Conservation (phyloP, 2,888 invertebrate genomes). For the Cephus nigrinus region DNA sequence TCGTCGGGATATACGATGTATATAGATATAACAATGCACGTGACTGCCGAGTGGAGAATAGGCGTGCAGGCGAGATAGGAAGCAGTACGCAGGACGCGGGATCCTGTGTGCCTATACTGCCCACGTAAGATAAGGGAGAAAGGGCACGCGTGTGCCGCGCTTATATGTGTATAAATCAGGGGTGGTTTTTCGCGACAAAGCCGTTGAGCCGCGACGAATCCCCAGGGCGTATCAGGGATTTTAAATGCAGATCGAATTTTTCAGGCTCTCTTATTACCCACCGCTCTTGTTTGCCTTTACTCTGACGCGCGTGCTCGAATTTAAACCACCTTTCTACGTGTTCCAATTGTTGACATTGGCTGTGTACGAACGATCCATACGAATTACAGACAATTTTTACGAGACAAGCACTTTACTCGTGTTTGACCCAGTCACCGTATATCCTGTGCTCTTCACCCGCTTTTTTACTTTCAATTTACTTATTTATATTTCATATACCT, state of each 20-base stretch:
- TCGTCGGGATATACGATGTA: background rate
- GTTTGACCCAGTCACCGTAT: background rate
- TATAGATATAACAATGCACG: background rate
- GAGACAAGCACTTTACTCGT: background rate
- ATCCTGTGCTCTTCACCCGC: background rate
- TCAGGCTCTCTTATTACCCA: constrained; percentile 10
- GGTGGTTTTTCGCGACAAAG: constrained; percentile 26
- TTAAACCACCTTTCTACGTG: constrained; percentile 10
- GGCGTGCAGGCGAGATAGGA: background rate
- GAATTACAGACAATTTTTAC: background rate
- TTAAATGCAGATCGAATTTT: constrained; percentile 24
- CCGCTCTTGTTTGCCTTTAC: background rate
- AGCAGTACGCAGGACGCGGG: background rate
- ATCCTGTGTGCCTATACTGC: background rate
- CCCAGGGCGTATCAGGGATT: constrained; percentile 2
- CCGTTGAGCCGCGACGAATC: background rate
- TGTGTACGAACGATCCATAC: background rate
- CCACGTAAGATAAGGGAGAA: constrained; percentile 41
- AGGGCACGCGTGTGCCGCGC: constrained; percentile 41
- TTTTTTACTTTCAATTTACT: background rate
- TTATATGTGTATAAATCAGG: constrained; percentile 44
- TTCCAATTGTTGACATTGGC: constrained; percentile 1
- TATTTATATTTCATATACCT: background rate
- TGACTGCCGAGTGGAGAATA: background rate
- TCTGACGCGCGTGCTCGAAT: background rate